Conservation (phyloP, 2,888 invertebrate genomes). For the Seira ritae region DNA sequence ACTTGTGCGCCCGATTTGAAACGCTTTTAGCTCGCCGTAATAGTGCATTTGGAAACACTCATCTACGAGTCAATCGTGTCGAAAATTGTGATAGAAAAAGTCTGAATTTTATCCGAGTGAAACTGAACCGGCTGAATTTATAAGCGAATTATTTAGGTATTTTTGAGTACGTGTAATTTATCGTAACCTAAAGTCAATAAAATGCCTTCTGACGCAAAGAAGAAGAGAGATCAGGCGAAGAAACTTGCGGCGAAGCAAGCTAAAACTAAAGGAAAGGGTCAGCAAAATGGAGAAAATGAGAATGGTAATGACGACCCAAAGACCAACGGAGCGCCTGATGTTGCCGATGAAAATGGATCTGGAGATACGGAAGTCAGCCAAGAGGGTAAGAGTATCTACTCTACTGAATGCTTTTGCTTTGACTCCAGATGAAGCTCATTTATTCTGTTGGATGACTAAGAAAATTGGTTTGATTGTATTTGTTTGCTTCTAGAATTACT, state of each 20-base stretch:
- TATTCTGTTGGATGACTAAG: background rate
- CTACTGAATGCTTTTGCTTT: too few species aligned
- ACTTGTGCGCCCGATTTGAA: too few species aligned
- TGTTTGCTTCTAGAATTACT: conserved; percentile 82
- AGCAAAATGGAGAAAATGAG: conserved; percentile 76
- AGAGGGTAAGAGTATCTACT: conserved; percentile 81
- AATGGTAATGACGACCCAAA: conserved; percentile 75
- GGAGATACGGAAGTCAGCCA: conserved; percentile 80
- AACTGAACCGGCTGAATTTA: too few species aligned
- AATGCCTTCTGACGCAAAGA: conserved; percentile 99
- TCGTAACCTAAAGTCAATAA: background rate
- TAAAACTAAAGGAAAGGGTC: conserved; percentile 75
- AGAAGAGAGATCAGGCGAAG: conserved; percentile 97
- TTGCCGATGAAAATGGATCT: conserved; percentile 53
- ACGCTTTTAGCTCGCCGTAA: too few species aligned
- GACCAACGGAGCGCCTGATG: conserved; percentile 66
- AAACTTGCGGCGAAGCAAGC: conserved; percentile 90
- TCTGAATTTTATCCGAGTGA: too few species aligned
- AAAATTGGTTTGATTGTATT: background rate
- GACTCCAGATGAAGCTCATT: conserved; percentile 2
- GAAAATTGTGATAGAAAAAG: too few species aligned
- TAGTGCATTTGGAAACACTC: too few species aligned
- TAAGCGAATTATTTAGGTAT: too few species aligned
- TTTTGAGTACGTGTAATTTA: too few species aligned
- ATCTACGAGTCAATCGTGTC: too few species aligned